phyloP scores from a whole-genome alignment of 2,797 vertebrate species.

The Characodon lateralis region DNA sequence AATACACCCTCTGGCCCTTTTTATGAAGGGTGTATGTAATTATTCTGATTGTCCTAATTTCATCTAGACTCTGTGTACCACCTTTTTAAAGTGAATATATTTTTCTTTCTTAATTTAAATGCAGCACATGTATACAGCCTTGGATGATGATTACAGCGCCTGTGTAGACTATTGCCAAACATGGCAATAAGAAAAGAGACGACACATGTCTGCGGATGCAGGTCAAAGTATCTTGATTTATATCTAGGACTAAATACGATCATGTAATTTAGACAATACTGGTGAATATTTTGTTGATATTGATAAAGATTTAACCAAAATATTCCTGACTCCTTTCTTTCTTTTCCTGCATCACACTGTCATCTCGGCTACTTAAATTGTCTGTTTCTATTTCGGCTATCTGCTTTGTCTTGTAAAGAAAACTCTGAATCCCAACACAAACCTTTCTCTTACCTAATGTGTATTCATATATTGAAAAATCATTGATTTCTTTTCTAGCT shows the following conservation, averaged over 20 bases:
- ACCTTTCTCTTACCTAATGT: neutral
- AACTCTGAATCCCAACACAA: neutral
- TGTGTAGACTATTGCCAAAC: neutral
- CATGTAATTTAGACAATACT: too few species aligned
- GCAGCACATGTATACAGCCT: slow-evolving; percentile 7
- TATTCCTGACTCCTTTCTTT: too few species aligned
- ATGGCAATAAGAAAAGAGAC: neutral
- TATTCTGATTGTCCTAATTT: too few species aligned
- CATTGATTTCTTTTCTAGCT: neutral
- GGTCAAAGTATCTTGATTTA: neutral
- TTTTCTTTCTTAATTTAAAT: slow-evolving; percentile 10
- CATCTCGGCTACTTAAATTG: neutral
- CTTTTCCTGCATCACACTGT: too few species aligned
- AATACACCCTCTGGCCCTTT: too few species aligned
- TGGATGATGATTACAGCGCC: slow-evolving; percentile 3
- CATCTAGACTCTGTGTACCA: slow-evolving; percentile 2
- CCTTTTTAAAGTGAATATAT: slow-evolving; percentile 25
- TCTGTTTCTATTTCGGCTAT: neutral
- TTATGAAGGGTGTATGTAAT: too few species aligned
- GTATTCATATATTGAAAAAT: neutral
- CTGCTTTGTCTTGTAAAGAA: too few species aligned
- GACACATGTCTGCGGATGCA: neutral
- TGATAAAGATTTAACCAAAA: too few species aligned
- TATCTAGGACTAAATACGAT: neutral
- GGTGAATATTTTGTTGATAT: too few species aligned